phyloP scores from a whole-genome alignment of 2,113 vertebrate species.

The Ceratotherium simum region DNA sequence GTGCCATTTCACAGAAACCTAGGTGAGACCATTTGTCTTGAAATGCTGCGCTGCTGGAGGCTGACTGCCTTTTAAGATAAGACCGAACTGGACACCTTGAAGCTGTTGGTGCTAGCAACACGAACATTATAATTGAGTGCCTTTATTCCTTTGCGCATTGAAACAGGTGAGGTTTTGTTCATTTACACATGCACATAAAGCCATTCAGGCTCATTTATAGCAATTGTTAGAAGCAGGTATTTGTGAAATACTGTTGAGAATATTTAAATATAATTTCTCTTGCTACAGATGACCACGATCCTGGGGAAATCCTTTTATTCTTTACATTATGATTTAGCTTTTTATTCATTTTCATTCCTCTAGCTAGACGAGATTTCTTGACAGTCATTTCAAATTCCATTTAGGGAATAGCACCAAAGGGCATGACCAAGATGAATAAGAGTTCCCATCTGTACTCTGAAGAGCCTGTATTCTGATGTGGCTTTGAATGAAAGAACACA shows the following conservation, averaged over 20 bases:
- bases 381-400: slow-evolving; percentile 66
- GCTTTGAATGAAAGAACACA: slow-evolving; percentile 38
- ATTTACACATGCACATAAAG: slow-evolving; percentile 49
- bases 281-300: slow-evolving; percentile 25
- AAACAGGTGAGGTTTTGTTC: slow-evolving; percentile 63
- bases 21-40: slow-evolving; percentile 72
- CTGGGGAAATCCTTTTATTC: slow-evolving; percentile 47
- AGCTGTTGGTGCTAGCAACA: slow-evolving; percentile 3
- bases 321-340: slow-evolving; percentile 21
- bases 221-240: slow-evolving; percentile 47
- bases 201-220: slow-evolving; percentile 63
- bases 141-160: slow-evolving; percentile 65
- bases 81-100: slow-evolving; percentile 66
- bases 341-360: slow-evolving; percentile 62
- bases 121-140: slow-evolving; percentile 75
- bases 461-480: background rate
- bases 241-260: slow-evolving; percentile 49
- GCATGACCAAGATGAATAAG: slow-evolving; percentile 45
- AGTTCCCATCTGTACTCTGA: slow-evolving; percentile 24
- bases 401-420: slow-evolving; percentile 39
- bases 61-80: slow-evolving; percentile 75
- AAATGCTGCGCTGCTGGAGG: slow-evolving; percentile 51
- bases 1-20: slow-evolving; percentile 59
- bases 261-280: slow-evolving; percentile 73
- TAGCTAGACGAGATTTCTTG: slow-evolving; percentile 29